Evolutionary conservation across 2,888 invertebrate species (phyloP).

Genomic region (Caenorhabditis sp.): DNA sequence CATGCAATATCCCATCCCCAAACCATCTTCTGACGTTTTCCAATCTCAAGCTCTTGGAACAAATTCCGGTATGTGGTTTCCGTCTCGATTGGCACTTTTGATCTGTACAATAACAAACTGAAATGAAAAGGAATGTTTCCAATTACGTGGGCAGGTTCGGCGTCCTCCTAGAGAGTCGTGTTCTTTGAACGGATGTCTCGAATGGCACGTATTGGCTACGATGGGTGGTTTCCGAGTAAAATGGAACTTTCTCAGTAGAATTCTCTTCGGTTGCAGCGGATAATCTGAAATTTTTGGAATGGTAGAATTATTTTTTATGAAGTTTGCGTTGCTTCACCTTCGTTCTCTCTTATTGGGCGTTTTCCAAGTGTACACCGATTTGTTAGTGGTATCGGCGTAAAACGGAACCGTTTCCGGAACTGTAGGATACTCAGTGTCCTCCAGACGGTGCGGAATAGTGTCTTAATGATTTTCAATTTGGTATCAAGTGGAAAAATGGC

Average conservation of each 20-base stretch:
- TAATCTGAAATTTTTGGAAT: not conserved
- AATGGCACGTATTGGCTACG: conserved; percentile 50
- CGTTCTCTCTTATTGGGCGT: conserved; percentile 28
- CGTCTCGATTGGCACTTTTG: conserved; percentile 31
- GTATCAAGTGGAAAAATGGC: not conserved
- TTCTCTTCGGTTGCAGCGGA: not conserved
- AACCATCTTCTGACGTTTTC: conserved; percentile 49
- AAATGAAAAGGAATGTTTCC: not conserved
- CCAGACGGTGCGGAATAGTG: conserved; percentile 34
- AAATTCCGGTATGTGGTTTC: conserved; percentile 54
- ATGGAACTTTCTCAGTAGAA: conserved; percentile 33
- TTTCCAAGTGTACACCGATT: conserved; percentile 55
- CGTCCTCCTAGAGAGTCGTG: conserved; percentile 37
- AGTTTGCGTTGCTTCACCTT: conserved; percentile 12
- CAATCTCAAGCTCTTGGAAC: conserved; percentile 45
- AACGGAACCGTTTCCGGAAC: conserved; percentile 43
- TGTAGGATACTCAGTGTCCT: conserved; percentile 29
- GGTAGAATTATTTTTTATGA: not conserved
- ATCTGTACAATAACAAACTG: conserved; percentile 23
- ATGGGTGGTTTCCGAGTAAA: conserved; percentile 58
- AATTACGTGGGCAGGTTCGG: conserved; percentile 27
- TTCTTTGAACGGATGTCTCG: conserved; percentile 30
- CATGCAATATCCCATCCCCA: not conserved
- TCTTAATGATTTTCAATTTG: conserved; percentile 1
- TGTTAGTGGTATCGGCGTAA: conserved; percentile 51